A percentile compares a stretch with the other conserved stretches of the same genome.
Evolutionary conservation across 2,888 invertebrate species (phyloP).

Genomic region (Augochlorella aurata): DNA sequence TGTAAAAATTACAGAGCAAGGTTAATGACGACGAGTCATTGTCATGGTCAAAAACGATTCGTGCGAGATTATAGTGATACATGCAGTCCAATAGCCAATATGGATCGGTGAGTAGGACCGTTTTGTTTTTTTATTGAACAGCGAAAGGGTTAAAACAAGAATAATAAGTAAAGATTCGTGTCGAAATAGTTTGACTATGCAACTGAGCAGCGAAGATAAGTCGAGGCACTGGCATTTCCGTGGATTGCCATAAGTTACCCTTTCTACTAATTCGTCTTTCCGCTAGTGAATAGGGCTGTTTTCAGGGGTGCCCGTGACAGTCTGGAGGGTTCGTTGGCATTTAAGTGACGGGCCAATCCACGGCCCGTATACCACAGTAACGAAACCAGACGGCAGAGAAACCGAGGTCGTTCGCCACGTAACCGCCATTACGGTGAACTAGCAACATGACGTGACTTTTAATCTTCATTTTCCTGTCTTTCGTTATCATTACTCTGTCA

Average conservation of each 20-base stretch:
- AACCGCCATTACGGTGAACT: conserved; percentile 51
- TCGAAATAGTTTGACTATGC: not conserved
- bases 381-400: conserved; percentile 65
- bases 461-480: conserved; percentile 38
- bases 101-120: too few relatives aligned
- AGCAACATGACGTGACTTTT: conserved; percentile 48
- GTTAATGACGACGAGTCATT: too few relatives aligned
- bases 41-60: too few relatives aligned
- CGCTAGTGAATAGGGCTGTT: conserved; percentile 27
- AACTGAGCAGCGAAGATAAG: conserved; percentile 1
- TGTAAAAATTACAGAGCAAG: too few relatives aligned
- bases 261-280: conserved; percentile 44
- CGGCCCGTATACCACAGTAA: conserved; percentile 65
- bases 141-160: too few relatives aligned
- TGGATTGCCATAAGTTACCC: conserved; percentile 60
- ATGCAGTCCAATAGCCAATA: too few relatives aligned
- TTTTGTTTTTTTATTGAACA: too few relatives aligned
- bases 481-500: conserved; percentile 10
- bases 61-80: too few relatives aligned
- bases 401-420: conserved; percentile 17
- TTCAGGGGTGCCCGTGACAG: conserved; percentile 46
- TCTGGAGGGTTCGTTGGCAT: conserved; percentile 70
- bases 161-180: not conserved
- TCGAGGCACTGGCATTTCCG: conserved; percentile 58
- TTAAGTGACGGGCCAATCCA: conserved; percentile 74